Conservation (phyloP, 2,888 invertebrate genomes). For the Ptychoptera albimana region DNA sequence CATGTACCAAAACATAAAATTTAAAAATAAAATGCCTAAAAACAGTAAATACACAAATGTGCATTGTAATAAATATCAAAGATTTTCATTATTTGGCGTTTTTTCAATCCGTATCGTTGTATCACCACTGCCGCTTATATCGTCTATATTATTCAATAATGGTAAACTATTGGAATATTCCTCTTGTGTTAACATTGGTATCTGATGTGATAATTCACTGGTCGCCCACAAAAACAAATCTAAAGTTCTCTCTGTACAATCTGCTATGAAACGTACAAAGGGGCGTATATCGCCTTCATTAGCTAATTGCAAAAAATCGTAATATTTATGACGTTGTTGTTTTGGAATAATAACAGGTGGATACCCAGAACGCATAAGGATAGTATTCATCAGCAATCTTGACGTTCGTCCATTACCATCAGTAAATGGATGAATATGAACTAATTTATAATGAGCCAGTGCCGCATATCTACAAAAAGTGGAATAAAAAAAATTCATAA, state of each 20-base stretch:
- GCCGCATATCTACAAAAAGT: slow-evolving; percentile 67
- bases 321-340: slow-evolving; percentile 68
- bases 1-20: no score
- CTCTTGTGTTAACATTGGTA: slow-evolving; percentile 42
- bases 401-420: slow-evolving; percentile 96
- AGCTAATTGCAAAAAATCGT: slow-evolving; percentile 75
- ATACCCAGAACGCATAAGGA: slow-evolving; percentile 89
- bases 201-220: slow-evolving; percentile 51
- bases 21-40: no score
- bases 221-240: slow-evolving; percentile 78
- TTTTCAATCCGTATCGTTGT: neutral
- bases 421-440: slow-evolving; percentile 91
- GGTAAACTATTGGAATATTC: slow-evolving; percentile 10
- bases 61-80: no score
- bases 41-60: no score
- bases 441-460: slow-evolving; percentile 89
- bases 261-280: slow-evolving; percentile 90
- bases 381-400: slow-evolving; percentile 86
- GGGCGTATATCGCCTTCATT: slow-evolving; percentile 91
- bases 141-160: slow-evolving; percentile 5
- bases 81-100: neutral
- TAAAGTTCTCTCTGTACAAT: slow-evolving; percentile 76
- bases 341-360: slow-evolving; percentile 91
- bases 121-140: neutral
- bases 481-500: slow-evolving; percentile 16